A percentile compares a stretch with the other conserved stretches of the same genome.
phyloP scores from a whole-genome alignment of 2,113 vertebrate species.

The Ceuthmochares aereus region DNA sequence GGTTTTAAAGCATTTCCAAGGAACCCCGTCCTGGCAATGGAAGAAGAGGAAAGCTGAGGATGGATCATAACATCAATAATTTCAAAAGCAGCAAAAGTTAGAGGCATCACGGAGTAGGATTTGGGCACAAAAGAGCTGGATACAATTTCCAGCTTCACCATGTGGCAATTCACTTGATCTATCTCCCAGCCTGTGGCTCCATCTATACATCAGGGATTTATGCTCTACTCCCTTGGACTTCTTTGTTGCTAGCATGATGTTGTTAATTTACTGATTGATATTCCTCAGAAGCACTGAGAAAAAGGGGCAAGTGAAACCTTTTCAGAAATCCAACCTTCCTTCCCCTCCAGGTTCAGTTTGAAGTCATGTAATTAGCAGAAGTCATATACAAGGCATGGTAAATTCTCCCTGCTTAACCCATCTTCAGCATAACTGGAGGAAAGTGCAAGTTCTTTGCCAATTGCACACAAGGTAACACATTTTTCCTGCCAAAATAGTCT shows the following conservation, averaged over 20 bases:
- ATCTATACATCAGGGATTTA: neutral
- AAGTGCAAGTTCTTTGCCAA: neutral
- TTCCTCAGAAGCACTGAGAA: neutral
- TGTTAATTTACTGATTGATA: neutral
- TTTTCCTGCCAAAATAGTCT: neutral
- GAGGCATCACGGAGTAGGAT: neutral
- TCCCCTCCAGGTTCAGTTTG: neutral
- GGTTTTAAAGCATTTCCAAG: slow-evolving; percentile 4
- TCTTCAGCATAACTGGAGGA: neutral
- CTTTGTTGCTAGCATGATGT: neutral
- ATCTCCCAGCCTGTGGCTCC: neutral
- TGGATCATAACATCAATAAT: neutral
- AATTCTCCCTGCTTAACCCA: neutral
- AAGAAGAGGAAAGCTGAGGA: neutral
- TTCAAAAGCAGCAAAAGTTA: neutral
- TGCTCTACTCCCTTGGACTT: neutral
- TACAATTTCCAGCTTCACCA: neutral
- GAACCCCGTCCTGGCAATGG: neutral
- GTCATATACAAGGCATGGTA: neutral
- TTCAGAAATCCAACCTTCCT: neutral
- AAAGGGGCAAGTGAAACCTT: neutral
- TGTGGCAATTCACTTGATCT: neutral
- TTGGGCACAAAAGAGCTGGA: neutral
- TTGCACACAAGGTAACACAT: neutral
- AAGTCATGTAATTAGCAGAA: neutral